These are phyloP conservation scores for Pangasius macronema DNA, from an alignment of 2,797 vertebrate species.

Conservation along the genomic window DNA sequence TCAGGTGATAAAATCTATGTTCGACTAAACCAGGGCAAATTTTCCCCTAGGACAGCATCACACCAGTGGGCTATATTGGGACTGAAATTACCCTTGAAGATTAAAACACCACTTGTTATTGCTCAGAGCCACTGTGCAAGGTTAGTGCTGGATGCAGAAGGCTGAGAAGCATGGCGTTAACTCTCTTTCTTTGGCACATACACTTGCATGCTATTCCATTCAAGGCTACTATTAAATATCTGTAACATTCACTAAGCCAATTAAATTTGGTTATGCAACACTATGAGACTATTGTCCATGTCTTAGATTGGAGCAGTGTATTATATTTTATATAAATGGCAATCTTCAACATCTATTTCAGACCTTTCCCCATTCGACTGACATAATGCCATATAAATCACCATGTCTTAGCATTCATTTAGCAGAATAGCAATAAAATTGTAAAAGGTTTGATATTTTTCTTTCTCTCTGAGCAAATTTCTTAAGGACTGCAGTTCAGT, in stretches of 20 bases:
- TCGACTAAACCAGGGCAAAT: constrained; percentile 56
- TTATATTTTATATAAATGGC: not conserved
- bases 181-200: not conserved
- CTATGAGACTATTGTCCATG: not conserved
- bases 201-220: not conserved
- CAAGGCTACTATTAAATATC: constrained; percentile 46
- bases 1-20: constrained; percentile 57
- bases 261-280: constrained; percentile 43
- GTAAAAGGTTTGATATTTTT: not conserved
- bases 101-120: constrained; percentile 43
- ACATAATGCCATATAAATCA: not conserved
- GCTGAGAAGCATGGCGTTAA: constrained; percentile 1
- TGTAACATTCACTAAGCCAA: constrained; percentile 39
- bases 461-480: not conserved
- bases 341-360: not conserved
- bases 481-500: not conserved
- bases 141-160: constrained; percentile 38
- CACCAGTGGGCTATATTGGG: constrained; percentile 42
- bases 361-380: not conserved
- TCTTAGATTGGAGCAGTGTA: not conserved
- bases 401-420: not conserved
- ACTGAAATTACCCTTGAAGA: constrained; percentile 57
- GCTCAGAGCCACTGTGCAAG: constrained; percentile 35
- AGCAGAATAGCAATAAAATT: not conserved
- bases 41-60: constrained; percentile 44